A percentile compares a stretch with the other conserved stretches of the same genome.
phyloP scores from a whole-genome alignment of 1,140 invertebrate species.

The Parasteatoda tepidariorum region DNA sequence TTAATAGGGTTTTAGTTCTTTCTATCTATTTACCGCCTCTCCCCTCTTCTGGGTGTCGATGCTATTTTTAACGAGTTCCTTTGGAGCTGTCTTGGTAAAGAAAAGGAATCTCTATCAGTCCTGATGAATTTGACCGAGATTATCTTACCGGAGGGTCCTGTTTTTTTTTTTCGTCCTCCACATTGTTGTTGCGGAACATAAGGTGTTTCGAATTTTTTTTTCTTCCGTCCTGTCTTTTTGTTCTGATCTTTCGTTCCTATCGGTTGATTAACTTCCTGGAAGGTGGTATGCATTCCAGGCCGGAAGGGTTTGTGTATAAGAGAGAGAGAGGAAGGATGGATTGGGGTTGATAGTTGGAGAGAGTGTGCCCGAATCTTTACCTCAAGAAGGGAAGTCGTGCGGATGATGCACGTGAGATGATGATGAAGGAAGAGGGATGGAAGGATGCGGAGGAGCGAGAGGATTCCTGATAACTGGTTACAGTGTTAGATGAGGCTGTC shows the following conservation, averaged over 20 bases:
- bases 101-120: conserved; percentile 39
- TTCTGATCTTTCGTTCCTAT: not conserved
- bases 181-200: not conserved
- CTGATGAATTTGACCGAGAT: conserved; percentile 59
- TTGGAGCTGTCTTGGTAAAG: not conserved
- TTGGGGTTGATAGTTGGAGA: not conserved
- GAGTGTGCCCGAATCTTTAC: not conserved
- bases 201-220: not conserved
- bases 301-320: conserved; percentile 14
- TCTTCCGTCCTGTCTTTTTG: not conserved
- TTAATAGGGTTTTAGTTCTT: conserved; percentile 43
- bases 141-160: conserved; percentile 26
- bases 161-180: not conserved
- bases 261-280: conserved; percentile 49
- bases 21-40: not conserved
- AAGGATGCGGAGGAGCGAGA: not conserved
- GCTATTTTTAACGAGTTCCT: conserved; percentile 49
- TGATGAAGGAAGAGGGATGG: not conserved
- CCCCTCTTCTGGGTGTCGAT: not conserved
- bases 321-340: not conserved
- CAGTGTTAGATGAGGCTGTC: not conserved
- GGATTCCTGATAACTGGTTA: not conserved
- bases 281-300: conserved; percentile 19
- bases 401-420: conserved; percentile 11
- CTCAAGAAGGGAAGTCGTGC: conserved; percentile 19